These are phyloP conservation scores for Volucella inanis DNA, from an alignment of 2,888 invertebrate species.

Conservation along the genomic window DNA sequence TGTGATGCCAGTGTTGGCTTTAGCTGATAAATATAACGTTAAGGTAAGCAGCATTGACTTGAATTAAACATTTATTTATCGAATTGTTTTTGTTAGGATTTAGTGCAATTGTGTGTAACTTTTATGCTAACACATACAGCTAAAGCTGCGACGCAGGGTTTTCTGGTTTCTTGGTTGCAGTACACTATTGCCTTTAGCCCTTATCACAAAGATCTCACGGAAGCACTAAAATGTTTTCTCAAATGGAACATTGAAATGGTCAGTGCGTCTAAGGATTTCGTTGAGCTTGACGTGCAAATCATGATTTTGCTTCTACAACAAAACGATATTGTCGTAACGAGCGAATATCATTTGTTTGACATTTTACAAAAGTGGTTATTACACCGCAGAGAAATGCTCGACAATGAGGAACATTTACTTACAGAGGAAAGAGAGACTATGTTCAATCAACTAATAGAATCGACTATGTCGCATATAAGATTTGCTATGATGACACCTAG, in stretches of 20 bases:
- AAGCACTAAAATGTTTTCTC: slow-evolving; percentile 91
- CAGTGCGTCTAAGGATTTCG: slow-evolving; percentile 90
- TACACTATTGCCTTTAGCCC: slow-evolving; percentile 93
- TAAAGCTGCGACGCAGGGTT: slow-evolving; percentile 91
- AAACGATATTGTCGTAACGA: slow-evolving; percentile 93
- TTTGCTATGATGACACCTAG: slow-evolving; percentile 98
- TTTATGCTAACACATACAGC: slow-evolving; percentile 95
- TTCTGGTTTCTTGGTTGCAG: slow-evolving; percentile 94
- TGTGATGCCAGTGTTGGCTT: slow-evolving; percentile 93
- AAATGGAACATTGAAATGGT: slow-evolving; percentile 96
- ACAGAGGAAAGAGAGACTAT: slow-evolving; percentile 85
- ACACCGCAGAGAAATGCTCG: slow-evolving; percentile 86
- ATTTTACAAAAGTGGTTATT: slow-evolving; percentile 91
- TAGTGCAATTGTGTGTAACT: slow-evolving; percentile 91
- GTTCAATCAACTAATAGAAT: slow-evolving; percentile 88
- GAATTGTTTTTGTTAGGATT: slow-evolving; percentile 85
- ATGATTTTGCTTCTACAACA: slow-evolving; percentile 90
- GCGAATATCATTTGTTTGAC: slow-evolving; percentile 92
- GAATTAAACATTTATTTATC: background rate
- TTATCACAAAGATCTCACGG: slow-evolving; percentile 82
- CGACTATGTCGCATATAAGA: slow-evolving; percentile 90
- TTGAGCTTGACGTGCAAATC: slow-evolving; percentile 91
- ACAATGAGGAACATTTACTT: slow-evolving; percentile 83
- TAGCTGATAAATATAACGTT: slow-evolving; percentile 98
- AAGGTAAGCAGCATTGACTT: slow-evolving; percentile 85